Base-by-base conservation (phyloP, 2,113 vertebrate genomes). In the Cryptomyrus ogoouensis region DNA sequence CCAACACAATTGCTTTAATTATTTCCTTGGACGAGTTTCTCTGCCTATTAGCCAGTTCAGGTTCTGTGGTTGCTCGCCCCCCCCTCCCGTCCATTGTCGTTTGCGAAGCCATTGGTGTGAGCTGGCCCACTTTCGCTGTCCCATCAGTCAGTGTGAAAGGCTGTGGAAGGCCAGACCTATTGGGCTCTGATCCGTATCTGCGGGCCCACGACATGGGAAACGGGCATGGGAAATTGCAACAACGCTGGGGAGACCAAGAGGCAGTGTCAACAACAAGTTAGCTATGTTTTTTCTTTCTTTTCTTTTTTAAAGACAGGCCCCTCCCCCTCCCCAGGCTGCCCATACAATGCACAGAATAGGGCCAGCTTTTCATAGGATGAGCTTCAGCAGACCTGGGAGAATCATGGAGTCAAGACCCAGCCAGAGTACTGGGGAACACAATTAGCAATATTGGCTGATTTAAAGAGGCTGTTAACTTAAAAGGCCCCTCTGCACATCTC, bases 111-210 rank as follows among this genome's bases (percentile, higher is more conserved):
- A 49, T 47, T 42, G 47, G 74, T 83, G 50, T 80, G 74, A 80
- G 35, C 74, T 42, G 74, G 74, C 74, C 74, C 39, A 80, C 74
- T 53, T 17, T 35, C 91, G 94, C 93, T 93, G 94, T 94, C 92
- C 93, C 94, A 94, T 95, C 94, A 93, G 93, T 94, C 94, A 94
- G 58, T 70, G 92, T 91, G 93, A 93, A 86, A 91, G 93, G 93
- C 93, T 91, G 94, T 91, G 70, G 35, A 77, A 39, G 70, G 27
- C 70, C 70, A 77, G 15, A 35, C 70, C 94, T 95, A 95, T 94
- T 94, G 93, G 92, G 91, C 31, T 74, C 12, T 24, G 58, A 21
- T 70, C 15, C 27, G 27, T 49, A 52, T 91, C 92, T 92, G 50
- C 4, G 90, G 94, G 89, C 92, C 90, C 89, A 90, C 89, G 89